Percentiles rank a stretch among this genome's conserved stretches.
Evolutionary conservation across 2,113 vertebrate genomes (phyloP).

Genomic region (Gracilinanus agilis): DNA sequence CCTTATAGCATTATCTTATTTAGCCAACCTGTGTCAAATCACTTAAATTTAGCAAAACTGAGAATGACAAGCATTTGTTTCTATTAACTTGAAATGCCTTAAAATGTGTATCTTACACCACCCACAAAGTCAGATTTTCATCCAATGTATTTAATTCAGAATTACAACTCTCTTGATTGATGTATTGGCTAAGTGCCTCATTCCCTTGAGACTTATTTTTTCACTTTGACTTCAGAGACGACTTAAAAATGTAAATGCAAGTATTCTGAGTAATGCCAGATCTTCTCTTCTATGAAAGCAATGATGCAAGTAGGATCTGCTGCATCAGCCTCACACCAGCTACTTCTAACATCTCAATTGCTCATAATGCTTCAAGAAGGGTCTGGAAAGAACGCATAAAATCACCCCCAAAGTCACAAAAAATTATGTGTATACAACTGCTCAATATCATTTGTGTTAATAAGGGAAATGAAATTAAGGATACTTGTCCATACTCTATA

Average conservation of each 20-base stretch:
- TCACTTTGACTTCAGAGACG: neutral
- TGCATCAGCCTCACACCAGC: neutral
- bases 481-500: neutral
- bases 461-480: neutral
- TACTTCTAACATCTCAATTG: neutral
- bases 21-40: neutral
- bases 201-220: neutral
- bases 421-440: neutral
- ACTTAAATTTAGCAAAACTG: neutral
- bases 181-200: constrained; percentile 3
- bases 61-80: neutral
- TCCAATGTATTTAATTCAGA: neutral
- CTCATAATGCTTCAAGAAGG: neutral
- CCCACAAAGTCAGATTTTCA: constrained; percentile 5
- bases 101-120: neutral
- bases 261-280: constrained; percentile 8
- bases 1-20: neutral
- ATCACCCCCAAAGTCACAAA: neutral
- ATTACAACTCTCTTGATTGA: neutral
- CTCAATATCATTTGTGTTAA: neutral
- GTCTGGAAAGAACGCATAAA: neutral
- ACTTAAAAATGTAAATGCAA: neutral
- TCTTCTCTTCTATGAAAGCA: neutral
- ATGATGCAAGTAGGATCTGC: neutral
- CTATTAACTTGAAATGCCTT: neutral